phyloP scores from a whole-genome alignment of 2,797 vertebrate species.

The Arnoldichthys spilopterus region DNA sequence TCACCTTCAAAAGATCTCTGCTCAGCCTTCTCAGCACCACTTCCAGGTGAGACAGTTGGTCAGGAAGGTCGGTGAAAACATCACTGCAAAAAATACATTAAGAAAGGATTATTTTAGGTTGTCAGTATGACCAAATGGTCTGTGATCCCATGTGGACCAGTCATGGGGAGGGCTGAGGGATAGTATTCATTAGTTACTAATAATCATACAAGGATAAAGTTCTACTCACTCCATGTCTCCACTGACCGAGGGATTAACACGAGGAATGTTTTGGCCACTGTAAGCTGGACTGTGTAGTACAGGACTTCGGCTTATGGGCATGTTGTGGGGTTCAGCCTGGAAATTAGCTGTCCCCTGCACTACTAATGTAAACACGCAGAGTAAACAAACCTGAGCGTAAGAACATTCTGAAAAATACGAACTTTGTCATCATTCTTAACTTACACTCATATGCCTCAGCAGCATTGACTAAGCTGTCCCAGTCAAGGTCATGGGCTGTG shows the following conservation, averaged over 20 bases:
- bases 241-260: constrained; percentile 13
- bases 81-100: constrained; percentile 63
- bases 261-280: constrained; percentile 22
- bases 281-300: constrained; percentile 32
- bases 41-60: constrained; percentile 79
- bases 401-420: not conserved
- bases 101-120: not conserved
- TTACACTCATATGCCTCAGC: constrained; percentile 80
- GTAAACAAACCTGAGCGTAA: not conserved
- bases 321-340: constrained; percentile 16
- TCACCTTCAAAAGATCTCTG: constrained; percentile 79
- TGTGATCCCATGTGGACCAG: not conserved
- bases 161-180: not conserved
- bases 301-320: constrained; percentile 32
- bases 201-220: no score
- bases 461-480: constrained; percentile 77
- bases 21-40: constrained; percentile 79
- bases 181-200: not conserved
- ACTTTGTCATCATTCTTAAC: constrained; percentile 1
- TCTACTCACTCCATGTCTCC: constrained; percentile 39
- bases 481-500: constrained; percentile 71
- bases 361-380: constrained; percentile 28
- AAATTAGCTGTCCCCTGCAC: constrained; percentile 41
- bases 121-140: not conserved
- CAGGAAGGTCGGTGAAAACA: constrained; percentile 66